Conservation (phyloP, 2,797 vertebrate genomes). For the Esox masquinongy region DNA sequence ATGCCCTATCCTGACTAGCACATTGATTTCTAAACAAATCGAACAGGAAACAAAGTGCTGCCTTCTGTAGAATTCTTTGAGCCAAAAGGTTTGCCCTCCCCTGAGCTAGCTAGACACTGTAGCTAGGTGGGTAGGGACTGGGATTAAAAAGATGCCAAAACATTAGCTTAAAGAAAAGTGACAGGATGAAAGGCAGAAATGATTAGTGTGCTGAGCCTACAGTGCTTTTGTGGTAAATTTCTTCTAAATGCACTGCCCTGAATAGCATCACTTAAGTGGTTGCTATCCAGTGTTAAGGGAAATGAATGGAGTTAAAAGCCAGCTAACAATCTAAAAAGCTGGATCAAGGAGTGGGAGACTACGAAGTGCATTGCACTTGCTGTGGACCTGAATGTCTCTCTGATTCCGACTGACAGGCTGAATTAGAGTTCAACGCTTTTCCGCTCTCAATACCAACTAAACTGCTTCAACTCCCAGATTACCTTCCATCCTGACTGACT, state of each 20-base stretch:
- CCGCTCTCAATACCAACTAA: not conserved
- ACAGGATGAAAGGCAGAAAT: not conserved
- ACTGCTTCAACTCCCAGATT: not conserved
- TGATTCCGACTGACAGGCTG: not conserved
- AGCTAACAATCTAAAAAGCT: not conserved
- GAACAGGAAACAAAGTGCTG: no score
- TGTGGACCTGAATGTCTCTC: not conserved
- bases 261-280: not conserved
- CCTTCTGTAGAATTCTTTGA: no score
- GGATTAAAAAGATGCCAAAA: no score
- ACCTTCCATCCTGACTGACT: not conserved
- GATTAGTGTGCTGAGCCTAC: not conserved
- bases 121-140: no score
- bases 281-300: not conserved
- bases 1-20: no score
- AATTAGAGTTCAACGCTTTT: not conserved
- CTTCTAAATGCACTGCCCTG: not conserved
- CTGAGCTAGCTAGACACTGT: no score
- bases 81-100: no score
- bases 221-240: not conserved
- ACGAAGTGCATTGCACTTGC: not conserved
- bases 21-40: no score
- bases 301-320: not conserved
- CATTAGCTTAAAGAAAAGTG: no score
- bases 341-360: not conserved